A percentile compares a stretch with the other conserved stretches of the same genome.
Conservation (phyloP, 1,140 invertebrate genomes). For the Dendrolimus kikuchii region DNA sequence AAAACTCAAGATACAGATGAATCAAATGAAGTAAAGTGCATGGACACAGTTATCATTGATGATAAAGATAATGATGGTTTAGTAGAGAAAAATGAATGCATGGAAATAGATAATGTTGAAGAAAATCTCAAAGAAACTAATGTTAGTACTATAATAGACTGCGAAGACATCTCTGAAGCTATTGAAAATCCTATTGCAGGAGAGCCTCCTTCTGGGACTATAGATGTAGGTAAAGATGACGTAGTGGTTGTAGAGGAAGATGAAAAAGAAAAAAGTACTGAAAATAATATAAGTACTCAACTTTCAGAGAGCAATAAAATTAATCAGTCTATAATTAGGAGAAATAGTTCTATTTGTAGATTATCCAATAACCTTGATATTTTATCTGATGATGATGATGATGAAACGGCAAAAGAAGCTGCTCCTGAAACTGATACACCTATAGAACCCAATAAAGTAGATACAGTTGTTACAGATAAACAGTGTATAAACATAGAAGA, state of each 20-base stretch:
- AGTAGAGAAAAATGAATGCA: background rate
- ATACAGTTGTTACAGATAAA: constrained; percentile 18
- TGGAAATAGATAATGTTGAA: background rate
- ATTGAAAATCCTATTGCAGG: background rate
- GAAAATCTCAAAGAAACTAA: constrained; percentile 2
- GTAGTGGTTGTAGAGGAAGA: constrained; percentile 9
- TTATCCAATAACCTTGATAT: constrained; percentile 55
- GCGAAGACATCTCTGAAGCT: constrained; percentile 1
- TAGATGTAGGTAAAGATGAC: constrained; percentile 1
- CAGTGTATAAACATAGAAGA: constrained; percentile 45
- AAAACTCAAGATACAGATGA: background rate
- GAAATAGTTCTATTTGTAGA: constrained; percentile 23
- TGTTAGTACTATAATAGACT: constrained; percentile 2
- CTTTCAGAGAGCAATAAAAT: no score
- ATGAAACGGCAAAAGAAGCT: constrained; percentile 11
- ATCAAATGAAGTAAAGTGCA: background rate
- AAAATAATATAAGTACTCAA: constrained; percentile 9
- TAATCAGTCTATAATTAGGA: no score
- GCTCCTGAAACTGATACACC: constrained; percentile 3
- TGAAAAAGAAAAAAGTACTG: constrained; percentile 11
- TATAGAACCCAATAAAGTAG: constrained; percentile 5
- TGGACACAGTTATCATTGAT: background rate
- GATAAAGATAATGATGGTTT: constrained; percentile 1
- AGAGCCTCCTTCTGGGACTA: background rate
- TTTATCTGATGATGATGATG: constrained; percentile 54